A percentile compares a stretch with the other conserved stretches of the same genome.
Conservation (phyloP, 1,140 invertebrate genomes). For the Lutraria rhynchaena region DNA sequence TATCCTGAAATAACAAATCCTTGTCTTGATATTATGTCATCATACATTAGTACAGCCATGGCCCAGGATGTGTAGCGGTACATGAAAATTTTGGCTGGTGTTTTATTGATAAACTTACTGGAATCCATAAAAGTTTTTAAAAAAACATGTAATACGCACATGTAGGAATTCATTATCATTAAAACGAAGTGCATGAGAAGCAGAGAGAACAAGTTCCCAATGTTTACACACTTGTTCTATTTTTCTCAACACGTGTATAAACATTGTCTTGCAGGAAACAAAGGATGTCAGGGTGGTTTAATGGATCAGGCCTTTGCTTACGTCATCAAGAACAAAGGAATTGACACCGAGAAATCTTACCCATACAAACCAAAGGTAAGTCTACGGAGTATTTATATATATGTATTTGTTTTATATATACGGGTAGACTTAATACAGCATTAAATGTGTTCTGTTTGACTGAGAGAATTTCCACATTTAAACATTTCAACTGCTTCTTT, state of each 20-base stretch:
- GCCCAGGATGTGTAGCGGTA: too few species aligned
- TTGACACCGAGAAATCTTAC: slow-evolving; percentile 93
- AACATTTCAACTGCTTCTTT: too few species aligned
- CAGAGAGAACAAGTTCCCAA: not conserved
- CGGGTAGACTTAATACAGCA: too few species aligned
- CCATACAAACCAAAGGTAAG: slow-evolving; percentile 69
- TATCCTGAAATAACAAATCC: too few species aligned
- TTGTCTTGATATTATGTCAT: too few species aligned
- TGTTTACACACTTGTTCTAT: not conserved
- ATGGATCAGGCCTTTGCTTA: slow-evolving; percentile 96
- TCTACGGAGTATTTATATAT: too few species aligned
- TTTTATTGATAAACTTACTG: not conserved
- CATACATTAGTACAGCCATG: too few species aligned
- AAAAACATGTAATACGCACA: not conserved
- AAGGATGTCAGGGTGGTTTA: slow-evolving; percentile 96
- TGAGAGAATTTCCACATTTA: too few species aligned
- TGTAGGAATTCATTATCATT: not conserved
- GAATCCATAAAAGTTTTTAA: not conserved
- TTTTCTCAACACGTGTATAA: not conserved
- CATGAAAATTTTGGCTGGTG: too few species aligned
- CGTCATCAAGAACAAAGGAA: slow-evolving; percentile 92
- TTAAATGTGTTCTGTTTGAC: too few species aligned
- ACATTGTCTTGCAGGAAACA: slow-evolving; percentile 91
- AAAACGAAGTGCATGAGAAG: too few species aligned
- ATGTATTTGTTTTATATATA: too few species aligned